A percentile compares a stretch with the other conserved stretches of the same genome.
phyloP scores from a whole-genome alignment of 2,797 vertebrate species.

The Buphagus erythrorhynchus region DNA sequence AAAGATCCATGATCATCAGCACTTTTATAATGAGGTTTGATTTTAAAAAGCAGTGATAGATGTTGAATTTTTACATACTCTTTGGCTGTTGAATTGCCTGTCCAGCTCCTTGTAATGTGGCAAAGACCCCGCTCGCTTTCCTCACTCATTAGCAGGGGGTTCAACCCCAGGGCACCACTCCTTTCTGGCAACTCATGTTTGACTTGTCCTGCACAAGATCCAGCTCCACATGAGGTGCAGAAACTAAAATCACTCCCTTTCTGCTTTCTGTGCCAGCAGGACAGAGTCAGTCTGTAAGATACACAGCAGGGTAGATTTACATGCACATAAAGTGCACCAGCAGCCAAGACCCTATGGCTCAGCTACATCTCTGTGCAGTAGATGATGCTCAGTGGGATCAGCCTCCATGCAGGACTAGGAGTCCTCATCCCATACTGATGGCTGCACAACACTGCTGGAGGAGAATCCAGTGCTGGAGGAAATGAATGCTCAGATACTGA shows the following conservation, averaged over 20 bases:
- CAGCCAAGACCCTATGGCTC: background rate
- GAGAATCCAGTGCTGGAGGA: background rate
- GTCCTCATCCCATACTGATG: background rate
- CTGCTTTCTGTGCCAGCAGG: background rate
- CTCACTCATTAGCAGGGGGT: rapidly evolving
- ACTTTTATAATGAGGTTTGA: rapidly evolving
- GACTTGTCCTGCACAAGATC: background rate
- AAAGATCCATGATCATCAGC: background rate
- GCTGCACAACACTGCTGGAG: background rate
- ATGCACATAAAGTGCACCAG: background rate
- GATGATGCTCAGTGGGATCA: background rate
- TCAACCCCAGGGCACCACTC: background rate
- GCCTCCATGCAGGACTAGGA: background rate
- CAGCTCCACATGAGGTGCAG: background rate
- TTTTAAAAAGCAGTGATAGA: background rate
- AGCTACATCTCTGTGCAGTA: background rate
- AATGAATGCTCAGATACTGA: background rate
- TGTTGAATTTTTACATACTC: background rate
- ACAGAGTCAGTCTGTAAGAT: background rate
- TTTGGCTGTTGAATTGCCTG: background rate
- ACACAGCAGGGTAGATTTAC: background rate
- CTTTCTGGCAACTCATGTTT: background rate
- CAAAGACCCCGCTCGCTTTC: background rate
- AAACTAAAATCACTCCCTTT: background rate
- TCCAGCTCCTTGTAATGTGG: background rate